Evolutionary conservation across 2,797 vertebrate species (phyloP), one percentile per base, ranked within the genome.

Genomic region (Enteromius trimaculatus): DNA sequence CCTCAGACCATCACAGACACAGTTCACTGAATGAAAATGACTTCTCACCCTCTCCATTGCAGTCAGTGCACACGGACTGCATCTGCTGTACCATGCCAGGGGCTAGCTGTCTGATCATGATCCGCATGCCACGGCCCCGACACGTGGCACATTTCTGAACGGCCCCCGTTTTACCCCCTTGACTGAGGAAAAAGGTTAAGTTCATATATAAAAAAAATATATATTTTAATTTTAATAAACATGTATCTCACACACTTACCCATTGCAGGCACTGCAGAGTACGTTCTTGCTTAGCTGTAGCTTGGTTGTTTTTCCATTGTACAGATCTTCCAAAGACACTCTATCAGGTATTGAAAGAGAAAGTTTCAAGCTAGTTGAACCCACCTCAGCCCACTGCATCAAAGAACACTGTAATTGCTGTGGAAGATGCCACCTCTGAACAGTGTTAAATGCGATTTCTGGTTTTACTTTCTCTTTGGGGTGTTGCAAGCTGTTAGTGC

Each of bases 11-110:
- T 34, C 29, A 47, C 23, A 1, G 3, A 13, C 26, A 4, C 26
- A 11, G n/a, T 21, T 60, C 13, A 62, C 14, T 9, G 14, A 47
- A 47, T 17, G 34, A 42, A 23, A 23, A 31, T 55, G 88, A 34
- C 80, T 39, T 47, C 89, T 90, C 94, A 99, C 98, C 98, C 93
- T 99, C 98, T 92, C 98, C 98, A 2, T 95, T 98, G 93, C 98
- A 99, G 90, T 99, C 97, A 10, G 96, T 97, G 85, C 98, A 99
- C 81, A 99, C 97, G 0, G 98, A 99, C 91, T 99, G 97, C 98
- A 99, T 99, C 94, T 99, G 98, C 90, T 99, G 97, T 49, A 99
- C 98, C 98, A 99, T 99, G 1, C 98, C 98, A 1, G 98, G 98
- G 80, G 97, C 98, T 94, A 99, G 94, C 92, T 99, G 98, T 91